A percentile compares a stretch with the other conserved stretches of the same genome.
Evolutionary conservation across 2,113 vertebrate genomes (phyloP).

Genomic region (Pseudorectes ferrugineus): DNA sequence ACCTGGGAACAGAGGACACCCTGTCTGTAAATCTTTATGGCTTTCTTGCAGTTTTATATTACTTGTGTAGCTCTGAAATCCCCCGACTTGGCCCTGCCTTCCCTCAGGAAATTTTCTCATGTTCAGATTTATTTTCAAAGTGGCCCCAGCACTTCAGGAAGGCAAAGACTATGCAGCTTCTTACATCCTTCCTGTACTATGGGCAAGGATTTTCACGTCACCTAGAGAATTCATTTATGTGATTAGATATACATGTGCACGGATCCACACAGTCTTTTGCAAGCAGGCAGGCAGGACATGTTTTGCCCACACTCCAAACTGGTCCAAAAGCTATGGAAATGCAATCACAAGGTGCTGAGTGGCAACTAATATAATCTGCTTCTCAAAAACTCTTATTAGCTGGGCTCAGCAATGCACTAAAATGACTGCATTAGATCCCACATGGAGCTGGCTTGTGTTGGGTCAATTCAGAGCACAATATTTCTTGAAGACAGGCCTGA

Average conservation of each 20-base stretch:
- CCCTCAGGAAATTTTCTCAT: background rate
- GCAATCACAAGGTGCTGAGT: constrained; percentile 43
- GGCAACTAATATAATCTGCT: constrained; percentile 16
- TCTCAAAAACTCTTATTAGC: background rate
- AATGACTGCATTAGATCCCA: constrained; percentile 5
- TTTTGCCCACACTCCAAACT: background rate
- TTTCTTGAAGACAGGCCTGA: constrained; percentile 15
- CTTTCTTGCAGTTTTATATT: constrained; percentile 18
- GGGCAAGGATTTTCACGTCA: background rate
- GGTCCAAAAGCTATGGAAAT: constrained; percentile 21
- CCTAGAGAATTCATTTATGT: background rate
- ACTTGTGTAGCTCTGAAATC: background rate
- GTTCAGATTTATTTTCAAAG: constrained; percentile 3
- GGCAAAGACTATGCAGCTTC: background rate
- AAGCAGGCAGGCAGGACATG: background rate
- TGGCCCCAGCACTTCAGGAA: background rate
- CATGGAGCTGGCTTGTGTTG: constrained; percentile 5
- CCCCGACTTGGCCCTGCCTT: background rate
- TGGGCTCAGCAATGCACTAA: background rate
- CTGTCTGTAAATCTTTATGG: background rate
- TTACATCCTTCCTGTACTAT: background rate
- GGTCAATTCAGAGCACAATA: constrained; percentile 17
- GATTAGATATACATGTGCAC: background rate
- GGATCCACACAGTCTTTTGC: background rate
- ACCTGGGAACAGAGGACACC: background rate